Evolutionary conservation across 2,113 vertebrate genomes (phyloP), one percentile per base, ranked within the genome.

Genomic region (Aegithalos caudatus): DNA sequence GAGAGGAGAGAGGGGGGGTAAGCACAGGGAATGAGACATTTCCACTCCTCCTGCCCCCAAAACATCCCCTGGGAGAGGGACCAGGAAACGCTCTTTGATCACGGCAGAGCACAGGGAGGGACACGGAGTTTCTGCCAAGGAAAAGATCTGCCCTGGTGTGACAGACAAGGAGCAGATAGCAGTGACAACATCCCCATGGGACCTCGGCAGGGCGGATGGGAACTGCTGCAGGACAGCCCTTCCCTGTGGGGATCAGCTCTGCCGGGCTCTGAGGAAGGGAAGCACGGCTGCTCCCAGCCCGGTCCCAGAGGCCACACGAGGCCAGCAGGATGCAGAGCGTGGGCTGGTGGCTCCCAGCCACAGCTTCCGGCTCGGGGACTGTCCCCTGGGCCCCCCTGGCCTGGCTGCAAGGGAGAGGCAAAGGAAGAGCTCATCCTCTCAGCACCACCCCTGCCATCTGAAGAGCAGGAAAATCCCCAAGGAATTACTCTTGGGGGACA

Each of bases 161-260:
- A 97, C 66, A 71, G 64, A 81, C 0, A 5, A 85, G 73, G 85
- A 79, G 20, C 78, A 82, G 65, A 28, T 14, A 62, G 66, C 4
- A 7, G 62, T 40, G 81, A 93, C 94, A 87, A 45, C 29, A 57
- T 54, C 74, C 85, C 79, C 14, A 0, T 6, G 88, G 81, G 93
- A 90, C 48, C 33, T 3, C 7, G 1, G 78, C 88, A 62, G 69
- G 47, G 67, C 50, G 27, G 40, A 83, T 3, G 14, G 57, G 58
- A 85, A 57, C 24, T 1, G 7, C 82, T 29, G 35, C 27, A 15
- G 86, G 51, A 89, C 87, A 84, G 66, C 54, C 73, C 22, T 35
- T 42, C 67, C 1, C 0, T 6, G 4, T 0, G 0, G 0, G 65
- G 64, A 58, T 56, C 25, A 29, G 82, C 64, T 2, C 1, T 33